Evolutionary conservation across 2,888 invertebrate genomes (phyloP), one percentile per base, ranked within the genome.

Genomic region (Crematogaster levior): DNA sequence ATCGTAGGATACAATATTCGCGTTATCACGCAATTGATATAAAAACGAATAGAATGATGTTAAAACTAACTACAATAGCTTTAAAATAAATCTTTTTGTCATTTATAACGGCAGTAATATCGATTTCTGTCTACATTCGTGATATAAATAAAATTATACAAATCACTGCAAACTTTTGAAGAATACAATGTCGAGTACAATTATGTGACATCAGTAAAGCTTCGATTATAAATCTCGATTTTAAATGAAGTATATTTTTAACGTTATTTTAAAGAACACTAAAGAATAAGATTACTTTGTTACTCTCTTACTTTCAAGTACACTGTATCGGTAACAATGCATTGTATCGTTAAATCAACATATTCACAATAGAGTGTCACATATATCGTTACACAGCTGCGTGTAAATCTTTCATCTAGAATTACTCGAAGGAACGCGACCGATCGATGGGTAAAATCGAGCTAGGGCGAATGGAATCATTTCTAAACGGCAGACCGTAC

Each of bases 401-500:
- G 40, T 30, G 6, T 61, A 75, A 34, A 53, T 43, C 30, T n/a
- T n/a, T 70, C 56, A 70, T 43, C 18, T 70, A 70, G 72, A 70
- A 34, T 74, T 77, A 65, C 77, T 63, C 30, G 21, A 34, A 56
- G 56, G 65, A 75, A 46, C 75, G 53, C 30, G 61, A 56, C 65
- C 84, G 87, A 89, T 88, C 86, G 74, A 81, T 84, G 72, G 61
- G 61, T 61, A 79, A 80, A 73, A 86, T 86, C 37, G 81, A 66
- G 80, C 43, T 30, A 56, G 34, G 6, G 3, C 30, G 53, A 81
- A 43, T 56, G 27, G 48, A n/a, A n/a, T 81, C 74, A 83, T 81
- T 86, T 85, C 66, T 53, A 43, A 21, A 58, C 43, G n/a, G 18
- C 27, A 1, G n/a, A 34, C 9, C 12, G 3, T 43, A 24, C 21